phyloP scores from a whole-genome alignment of 1,140 invertebrate genomes.

The Zaprionus nigranus region DNA sequence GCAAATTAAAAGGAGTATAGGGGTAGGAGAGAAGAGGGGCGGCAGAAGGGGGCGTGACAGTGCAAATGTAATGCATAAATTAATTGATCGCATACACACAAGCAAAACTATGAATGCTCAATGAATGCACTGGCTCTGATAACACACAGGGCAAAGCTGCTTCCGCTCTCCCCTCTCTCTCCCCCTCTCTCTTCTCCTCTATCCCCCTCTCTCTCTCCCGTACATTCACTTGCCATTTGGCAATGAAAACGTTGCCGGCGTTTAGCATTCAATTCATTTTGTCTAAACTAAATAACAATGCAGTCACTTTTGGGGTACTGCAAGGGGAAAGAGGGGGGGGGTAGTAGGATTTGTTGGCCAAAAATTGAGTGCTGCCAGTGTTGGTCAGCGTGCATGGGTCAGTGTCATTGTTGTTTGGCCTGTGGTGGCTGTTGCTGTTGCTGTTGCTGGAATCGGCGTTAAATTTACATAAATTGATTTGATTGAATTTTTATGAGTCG shows the following conservation, averaged over 20 bases:
- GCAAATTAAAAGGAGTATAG: conserved; percentile 56
- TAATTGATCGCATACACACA: conserved; percentile 56
- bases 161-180: neutral
- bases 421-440: no score
- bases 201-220: neutral
- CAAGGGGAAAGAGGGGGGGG: no score
- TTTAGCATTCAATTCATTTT: conserved; percentile 74
- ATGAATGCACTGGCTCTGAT: conserved; percentile 50
- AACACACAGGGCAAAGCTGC: conserved; percentile 39
- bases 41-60: conserved; percentile 3
- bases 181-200: neutral
- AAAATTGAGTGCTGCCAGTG: conserved; percentile 6
- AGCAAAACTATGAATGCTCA: conserved; percentile 65
- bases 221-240: conserved; percentile 39
- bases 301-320: conserved; percentile 17
- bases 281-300: conserved; percentile 79
- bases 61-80: conserved; percentile 77
- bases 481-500: conserved; percentile 82
- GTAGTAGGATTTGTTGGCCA: neutral
- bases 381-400: conserved; percentile 8
- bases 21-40: neutral
- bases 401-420: conserved; percentile 32
- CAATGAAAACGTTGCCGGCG: conserved; percentile 53
- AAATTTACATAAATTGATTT: conserved; percentile 84
- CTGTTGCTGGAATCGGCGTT: conserved; percentile 58